These are phyloP conservation scores for Pollenia labialis DNA, from an alignment of 2,888 invertebrate species.

Conservation along the genomic window DNA sequence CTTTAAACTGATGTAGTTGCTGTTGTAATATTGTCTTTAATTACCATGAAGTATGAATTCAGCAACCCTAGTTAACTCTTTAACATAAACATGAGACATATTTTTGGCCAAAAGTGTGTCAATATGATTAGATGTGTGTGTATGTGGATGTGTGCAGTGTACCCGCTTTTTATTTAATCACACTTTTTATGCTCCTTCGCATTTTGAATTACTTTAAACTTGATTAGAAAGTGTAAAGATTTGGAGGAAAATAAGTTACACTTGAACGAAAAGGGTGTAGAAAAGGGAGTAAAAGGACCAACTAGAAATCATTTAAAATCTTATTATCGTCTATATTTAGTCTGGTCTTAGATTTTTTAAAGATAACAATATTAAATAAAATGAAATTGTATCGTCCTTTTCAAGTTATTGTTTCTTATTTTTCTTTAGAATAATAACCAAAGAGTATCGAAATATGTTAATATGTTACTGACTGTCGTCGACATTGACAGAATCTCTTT, in stretches of 20 bases:
- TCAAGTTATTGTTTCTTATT: too few relatives aligned
- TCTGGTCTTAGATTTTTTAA: too few relatives aligned
- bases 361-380: too few relatives aligned
- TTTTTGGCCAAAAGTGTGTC: not conserved
- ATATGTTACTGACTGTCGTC: too few relatives aligned
- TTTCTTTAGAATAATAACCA: too few relatives aligned
- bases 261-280: not conserved
- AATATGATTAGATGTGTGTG: not conserved
- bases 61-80: constrained; percentile 44
- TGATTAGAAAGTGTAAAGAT: not conserved
- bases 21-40: not conserved
- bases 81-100: constrained; percentile 28
- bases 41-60: constrained; percentile 20
- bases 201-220: constrained; percentile 17
- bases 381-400: too few relatives aligned
- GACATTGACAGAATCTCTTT: too few relatives aligned
- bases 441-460: too few relatives aligned
- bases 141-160: not conserved
- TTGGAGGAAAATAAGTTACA: not conserved
- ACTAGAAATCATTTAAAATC: not conserved
- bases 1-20: not conserved
- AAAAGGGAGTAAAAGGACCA: not conserved
- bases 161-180: constrained; percentile 12
- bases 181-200: constrained; percentile 34
- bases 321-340: too few relatives aligned